Conservation (phyloP, 2,113 vertebrate species). For the Psilopsiagon aymara region DNA sequence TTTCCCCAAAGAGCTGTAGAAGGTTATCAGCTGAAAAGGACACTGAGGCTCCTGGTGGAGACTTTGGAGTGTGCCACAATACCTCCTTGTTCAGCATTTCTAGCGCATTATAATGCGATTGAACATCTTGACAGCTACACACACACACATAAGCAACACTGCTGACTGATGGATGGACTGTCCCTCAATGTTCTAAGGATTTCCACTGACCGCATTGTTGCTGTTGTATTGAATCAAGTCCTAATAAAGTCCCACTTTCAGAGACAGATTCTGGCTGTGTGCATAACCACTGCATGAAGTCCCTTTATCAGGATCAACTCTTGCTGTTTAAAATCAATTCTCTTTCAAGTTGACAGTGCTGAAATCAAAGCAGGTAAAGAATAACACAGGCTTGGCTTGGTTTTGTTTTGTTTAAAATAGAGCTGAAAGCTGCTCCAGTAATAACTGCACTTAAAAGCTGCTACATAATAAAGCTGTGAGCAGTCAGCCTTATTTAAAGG, state of each 20-base stretch:
- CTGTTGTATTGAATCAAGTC: background rate
- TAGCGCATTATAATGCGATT: fast-evolving
- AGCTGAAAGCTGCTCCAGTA: background rate
- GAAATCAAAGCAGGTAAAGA: background rate
- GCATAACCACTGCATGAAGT: background rate
- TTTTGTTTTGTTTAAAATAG: background rate
- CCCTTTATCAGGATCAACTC: background rate
- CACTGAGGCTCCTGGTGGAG: background rate
- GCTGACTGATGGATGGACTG: background rate
- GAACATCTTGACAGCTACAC: background rate
- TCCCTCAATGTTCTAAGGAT: background rate
- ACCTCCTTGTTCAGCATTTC: background rate
- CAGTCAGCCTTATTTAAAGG: background rate
- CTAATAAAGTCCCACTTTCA: background rate
- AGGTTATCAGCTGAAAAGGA: background rate
- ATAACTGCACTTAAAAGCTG: background rate
- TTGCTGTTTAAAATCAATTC: background rate
- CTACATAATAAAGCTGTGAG: background rate
- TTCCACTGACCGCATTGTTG: background rate
- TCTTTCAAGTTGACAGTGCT: background rate
- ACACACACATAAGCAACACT: background rate
- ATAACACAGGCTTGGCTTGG: background rate
- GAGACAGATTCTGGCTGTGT: background rate
- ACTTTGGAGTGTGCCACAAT: background rate
- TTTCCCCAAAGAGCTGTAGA: no score